Percentiles rank a stretch among this genome's conserved stretches.
phyloP scores from a whole-genome alignment of 2,113 vertebrate species.

The Lampris incognitus region DNA sequence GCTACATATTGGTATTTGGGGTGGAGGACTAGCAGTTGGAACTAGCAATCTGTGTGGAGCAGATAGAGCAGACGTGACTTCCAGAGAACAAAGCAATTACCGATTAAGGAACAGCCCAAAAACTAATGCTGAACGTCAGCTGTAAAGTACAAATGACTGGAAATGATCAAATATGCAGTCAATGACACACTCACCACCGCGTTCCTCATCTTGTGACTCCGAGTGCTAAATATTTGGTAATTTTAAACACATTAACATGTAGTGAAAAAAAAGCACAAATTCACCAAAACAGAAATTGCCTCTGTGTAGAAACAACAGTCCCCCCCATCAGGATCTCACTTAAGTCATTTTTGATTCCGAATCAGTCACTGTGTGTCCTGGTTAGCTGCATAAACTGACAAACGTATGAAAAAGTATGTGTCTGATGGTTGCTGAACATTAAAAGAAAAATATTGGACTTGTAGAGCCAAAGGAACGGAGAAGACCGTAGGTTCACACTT shows the following conservation, averaged over 20 bases:
- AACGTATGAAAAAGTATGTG: not conserved
- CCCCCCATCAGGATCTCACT: not conserved
- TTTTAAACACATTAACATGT: not conserved
- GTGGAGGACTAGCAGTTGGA: conserved; percentile 49
- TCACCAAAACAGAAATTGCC: not conserved
- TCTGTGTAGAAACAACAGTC: not conserved
- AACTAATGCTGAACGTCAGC: conserved; percentile 15
- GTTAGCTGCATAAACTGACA: too few relatives aligned
- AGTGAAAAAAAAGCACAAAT: not conserved
- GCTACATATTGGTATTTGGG: not conserved
- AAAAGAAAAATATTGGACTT: too few relatives aligned
- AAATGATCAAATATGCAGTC: conserved; percentile 21
- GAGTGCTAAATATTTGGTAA: not conserved
- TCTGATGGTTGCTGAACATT: not conserved
- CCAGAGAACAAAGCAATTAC: conserved; percentile 3
- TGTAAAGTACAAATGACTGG: not conserved
- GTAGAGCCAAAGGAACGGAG: too few relatives aligned
- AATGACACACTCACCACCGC: conserved; percentile 12
- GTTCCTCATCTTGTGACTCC: not conserved
- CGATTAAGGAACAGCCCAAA: conserved; percentile 16
- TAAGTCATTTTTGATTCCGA: not conserved
- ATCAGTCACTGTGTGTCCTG: not conserved
- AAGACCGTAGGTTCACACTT: too few relatives aligned
- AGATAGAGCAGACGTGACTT: conserved; percentile 42
- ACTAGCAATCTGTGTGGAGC: conserved; percentile 47